A percentile compares a stretch with the other conserved stretches of the same genome.
Conservation (phyloP, 2,797 vertebrate species). For the Sternotherus odoratus region DNA sequence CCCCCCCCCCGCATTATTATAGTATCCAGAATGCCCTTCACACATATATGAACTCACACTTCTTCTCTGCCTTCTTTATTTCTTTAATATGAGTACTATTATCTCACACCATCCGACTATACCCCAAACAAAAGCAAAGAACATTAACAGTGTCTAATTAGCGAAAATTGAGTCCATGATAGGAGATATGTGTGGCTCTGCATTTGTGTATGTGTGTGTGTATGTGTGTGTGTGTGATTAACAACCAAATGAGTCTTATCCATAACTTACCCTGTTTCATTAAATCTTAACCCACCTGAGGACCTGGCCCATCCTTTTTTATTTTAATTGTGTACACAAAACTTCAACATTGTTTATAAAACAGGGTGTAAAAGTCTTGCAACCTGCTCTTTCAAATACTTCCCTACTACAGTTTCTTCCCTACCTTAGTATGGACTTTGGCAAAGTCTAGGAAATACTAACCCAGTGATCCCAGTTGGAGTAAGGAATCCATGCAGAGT, state of each 20-base stretch:
- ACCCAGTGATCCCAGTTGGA: accelerated
- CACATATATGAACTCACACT: neutral
- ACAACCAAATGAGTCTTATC: no score
- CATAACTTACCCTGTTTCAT: neutral
- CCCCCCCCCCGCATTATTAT: neutral
- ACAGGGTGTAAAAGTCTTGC: no score
- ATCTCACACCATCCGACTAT: no score
- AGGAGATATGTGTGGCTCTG: no score
- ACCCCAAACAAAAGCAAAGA: neutral
- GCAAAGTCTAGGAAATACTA: accelerated
- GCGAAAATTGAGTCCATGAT: neutral
- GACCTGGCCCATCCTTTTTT: neutral
- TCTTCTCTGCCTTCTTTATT: neutral
- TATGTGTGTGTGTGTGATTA: no score
- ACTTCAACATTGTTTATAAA: no score
- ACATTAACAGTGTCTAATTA: neutral
- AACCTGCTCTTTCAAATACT: accelerated
- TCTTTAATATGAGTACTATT: no score
- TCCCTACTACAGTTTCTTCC: neutral
- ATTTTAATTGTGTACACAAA: neutral
- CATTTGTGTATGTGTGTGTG: no score
- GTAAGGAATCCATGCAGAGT: accelerated
- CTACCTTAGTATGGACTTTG: accelerated
- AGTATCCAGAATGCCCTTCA: neutral
- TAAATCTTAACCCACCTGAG: neutral